phyloP scores from a whole-genome alignment of 53 echinoderm and acorn worm genomes.

The Holothuria leucospilota region DNA sequence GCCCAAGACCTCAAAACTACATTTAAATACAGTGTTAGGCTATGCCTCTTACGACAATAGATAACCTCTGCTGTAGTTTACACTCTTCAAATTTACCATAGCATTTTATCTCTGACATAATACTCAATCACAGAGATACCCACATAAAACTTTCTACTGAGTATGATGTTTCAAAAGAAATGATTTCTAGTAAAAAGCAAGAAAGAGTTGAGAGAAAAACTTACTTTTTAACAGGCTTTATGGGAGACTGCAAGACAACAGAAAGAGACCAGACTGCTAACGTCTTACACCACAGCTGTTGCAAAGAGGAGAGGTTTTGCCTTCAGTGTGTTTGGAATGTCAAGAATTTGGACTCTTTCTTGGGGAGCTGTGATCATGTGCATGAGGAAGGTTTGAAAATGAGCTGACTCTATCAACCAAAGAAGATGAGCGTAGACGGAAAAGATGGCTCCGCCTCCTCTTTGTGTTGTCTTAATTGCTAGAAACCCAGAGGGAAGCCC shows the following conservation, averaged over 20 bases:
- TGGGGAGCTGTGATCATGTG: conserved; percentile 31
- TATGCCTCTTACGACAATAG: too few relatives aligned
- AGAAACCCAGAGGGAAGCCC: conserved; percentile 24
- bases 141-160: too few relatives aligned
- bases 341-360: conserved; percentile 43
- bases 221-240: conserved; percentile 37
- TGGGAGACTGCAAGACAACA: conserved; percentile 29
- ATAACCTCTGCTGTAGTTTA: too few relatives aligned
- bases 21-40: too few relatives aligned
- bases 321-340: conserved; percentile 31
- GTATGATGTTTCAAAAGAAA: background rate
- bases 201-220: conserved; percentile 9
- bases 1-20: too few relatives aligned
- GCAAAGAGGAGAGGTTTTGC: conserved; percentile 30
- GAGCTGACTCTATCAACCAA: conserved; percentile 2
- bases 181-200: background rate
- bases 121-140: too few relatives aligned
- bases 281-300: conserved; percentile 36
- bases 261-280: conserved; percentile 28
- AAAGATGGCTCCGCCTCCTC: conserved; percentile 29
- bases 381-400: conserved; percentile 14
- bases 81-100: too few relatives aligned
- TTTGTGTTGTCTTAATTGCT: conserved; percentile 6
- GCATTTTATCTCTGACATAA: too few relatives aligned
- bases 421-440: conserved; percentile 2